A percentile compares a stretch with the other conserved stretches of the same genome.
Evolutionary conservation across 2,797 vertebrate species (phyloP).

Genomic region (Cetoscarus ocellatus): DNA sequence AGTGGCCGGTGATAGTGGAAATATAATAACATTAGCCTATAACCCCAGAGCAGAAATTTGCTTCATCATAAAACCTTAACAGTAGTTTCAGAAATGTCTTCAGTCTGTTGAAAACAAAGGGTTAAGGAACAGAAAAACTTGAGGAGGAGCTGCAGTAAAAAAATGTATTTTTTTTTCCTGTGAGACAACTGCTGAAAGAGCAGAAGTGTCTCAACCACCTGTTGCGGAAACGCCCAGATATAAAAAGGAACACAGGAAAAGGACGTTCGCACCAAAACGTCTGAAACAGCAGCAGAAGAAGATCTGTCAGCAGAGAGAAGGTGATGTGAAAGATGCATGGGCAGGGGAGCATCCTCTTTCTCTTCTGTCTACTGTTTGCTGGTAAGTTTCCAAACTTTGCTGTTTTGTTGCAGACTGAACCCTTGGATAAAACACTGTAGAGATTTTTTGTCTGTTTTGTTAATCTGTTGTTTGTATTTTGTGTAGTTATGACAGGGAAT

Average conservation of each 20-base stretch:
- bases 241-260: slow-evolving; percentile 40
- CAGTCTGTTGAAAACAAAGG: neutral
- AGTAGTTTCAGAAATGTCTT: too few relatives aligned
- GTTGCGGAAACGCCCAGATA: slow-evolving; percentile 35
- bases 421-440: neutral
- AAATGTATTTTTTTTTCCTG: neutral
- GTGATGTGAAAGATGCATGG: slow-evolving; percentile 49
- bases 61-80: too few relatives aligned
- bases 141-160: neutral
- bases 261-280: neutral
- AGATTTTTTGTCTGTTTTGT: too few relatives aligned
- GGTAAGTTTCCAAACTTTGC: slow-evolving; percentile 47
- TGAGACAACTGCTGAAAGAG: neutral
- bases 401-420: neutral
- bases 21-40: too few relatives aligned
- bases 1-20: too few relatives aligned
- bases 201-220: slow-evolving; percentile 49
- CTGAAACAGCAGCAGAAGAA: fast-evolving
- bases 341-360: slow-evolving; percentile 4
- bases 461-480: too few relatives aligned
- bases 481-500: too few relatives aligned
- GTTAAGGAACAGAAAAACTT: neutral
- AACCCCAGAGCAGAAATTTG: too few relatives aligned
- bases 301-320: neutral
- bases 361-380: slow-evolving; percentile 45